Percentiles rank a stretch among this genome's conserved stretches.
Evolutionary conservation across 2,888 invertebrate genomes (phyloP).

Genomic region (Sminthurinus aureus): DNA sequence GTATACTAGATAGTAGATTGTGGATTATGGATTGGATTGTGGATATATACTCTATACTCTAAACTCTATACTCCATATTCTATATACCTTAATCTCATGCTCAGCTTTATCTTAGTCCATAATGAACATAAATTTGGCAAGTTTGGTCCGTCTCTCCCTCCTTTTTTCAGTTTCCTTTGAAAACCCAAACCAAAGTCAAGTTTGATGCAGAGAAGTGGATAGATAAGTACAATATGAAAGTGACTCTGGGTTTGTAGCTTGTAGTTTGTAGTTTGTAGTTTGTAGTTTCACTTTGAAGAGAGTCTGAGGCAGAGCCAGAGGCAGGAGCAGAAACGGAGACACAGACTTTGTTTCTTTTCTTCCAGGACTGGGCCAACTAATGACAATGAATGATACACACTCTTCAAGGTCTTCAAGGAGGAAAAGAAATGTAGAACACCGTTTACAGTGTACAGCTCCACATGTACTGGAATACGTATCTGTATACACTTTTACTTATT

Average conservation of each 20-base stretch:
- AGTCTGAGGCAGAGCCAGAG: too few species aligned
- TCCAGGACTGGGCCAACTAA: conserved; percentile 2
- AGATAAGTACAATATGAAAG: too few species aligned
- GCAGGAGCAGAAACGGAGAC: too few species aligned
- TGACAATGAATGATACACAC: conserved; percentile 17
- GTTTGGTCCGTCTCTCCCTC: not conserved
- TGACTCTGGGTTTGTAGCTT: not conserved
- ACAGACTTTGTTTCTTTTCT: conserved; percentile 8
- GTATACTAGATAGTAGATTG: too few species aligned
- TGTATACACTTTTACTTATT: not conserved
- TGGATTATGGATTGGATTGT: too few species aligned
- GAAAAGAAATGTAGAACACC: not conserved
- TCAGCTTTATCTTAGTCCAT: not conserved
- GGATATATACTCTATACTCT: too few species aligned
- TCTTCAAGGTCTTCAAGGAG: conserved; percentile 1
- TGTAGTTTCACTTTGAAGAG: not conserved
- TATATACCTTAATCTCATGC: not conserved
- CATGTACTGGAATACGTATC: not conserved
- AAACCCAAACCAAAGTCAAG: too few species aligned
- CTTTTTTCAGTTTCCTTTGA: not conserved
- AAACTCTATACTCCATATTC: too few species aligned
- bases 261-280: not conserved
- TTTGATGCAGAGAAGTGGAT: too few species aligned
- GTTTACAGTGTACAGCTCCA: not conserved
- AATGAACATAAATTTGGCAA: not conserved